Conservation (phyloP, 2,888 invertebrate species). For the Dynastes maya region DNA sequence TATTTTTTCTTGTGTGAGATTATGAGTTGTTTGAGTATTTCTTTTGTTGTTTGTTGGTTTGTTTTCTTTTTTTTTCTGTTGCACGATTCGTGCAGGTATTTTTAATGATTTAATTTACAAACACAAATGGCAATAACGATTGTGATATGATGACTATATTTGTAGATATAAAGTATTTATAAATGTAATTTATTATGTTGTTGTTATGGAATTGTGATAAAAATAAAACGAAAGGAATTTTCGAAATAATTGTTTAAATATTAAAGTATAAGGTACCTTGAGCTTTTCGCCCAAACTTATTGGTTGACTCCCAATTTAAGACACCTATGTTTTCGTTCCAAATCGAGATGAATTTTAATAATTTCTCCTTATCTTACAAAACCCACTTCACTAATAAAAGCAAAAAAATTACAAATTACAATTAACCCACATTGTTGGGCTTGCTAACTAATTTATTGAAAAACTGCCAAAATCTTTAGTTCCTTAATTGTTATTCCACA, state of each 20-base stretch:
- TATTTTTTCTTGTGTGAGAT: conserved; percentile 46
- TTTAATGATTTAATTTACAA: conserved; percentile 23
- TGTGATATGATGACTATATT: conserved; percentile 46
- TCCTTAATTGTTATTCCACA: too few relatives aligned
- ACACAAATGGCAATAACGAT: conserved; percentile 48
- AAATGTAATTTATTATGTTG: conserved; percentile 47
- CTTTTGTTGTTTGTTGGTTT: conserved; percentile 17
- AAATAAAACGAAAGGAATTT: conserved; percentile 7
- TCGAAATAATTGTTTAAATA: background rate
- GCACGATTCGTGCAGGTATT: conserved; percentile 7
- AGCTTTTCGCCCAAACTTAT: too few relatives aligned
- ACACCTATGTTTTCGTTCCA: too few relatives aligned
- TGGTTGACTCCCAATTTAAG: too few relatives aligned
- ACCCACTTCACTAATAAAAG: too few relatives aligned
- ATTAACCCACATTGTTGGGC: too few relatives aligned
- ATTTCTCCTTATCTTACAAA: too few relatives aligned
- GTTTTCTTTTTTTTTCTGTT: conserved; percentile 15
- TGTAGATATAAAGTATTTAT: conserved; percentile 44
- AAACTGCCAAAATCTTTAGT: too few relatives aligned
- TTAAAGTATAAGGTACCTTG: too few relatives aligned
- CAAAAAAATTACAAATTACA: too few relatives aligned
- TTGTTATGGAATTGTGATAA: conserved; percentile 36
- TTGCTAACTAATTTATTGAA: too few relatives aligned
- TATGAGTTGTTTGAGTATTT: conserved; percentile 39
- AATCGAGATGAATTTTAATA: too few relatives aligned